Evolutionary conservation across 1,140 invertebrate species (phyloP), one percentile per base, ranked within the genome.

Genomic region (Tetramorium parvispinum): DNA sequence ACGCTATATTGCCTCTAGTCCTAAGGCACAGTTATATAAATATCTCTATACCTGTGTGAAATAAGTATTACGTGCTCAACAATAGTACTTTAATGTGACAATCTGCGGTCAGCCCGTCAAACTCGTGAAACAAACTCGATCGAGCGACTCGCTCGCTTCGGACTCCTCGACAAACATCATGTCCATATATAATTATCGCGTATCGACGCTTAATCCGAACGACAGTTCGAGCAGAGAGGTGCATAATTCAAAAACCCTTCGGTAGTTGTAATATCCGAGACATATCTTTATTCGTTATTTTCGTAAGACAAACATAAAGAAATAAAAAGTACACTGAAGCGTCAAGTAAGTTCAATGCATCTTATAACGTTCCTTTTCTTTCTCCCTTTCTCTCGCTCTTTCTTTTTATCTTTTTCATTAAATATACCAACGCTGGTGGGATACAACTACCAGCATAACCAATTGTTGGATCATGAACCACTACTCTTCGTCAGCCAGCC

Each of bases 261-360:
- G 71, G 21, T 63, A 78, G 68, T 79, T 91, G 46, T 86, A 82
- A 92, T 87, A 91, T 89, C 87, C 86, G 88, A 92, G 91, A 93
- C 24, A 83, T 91, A 91, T 91, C 88, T 93, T 93, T 93, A 93
- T 93, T 93, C 91, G 78, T 79, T 92, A 90, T 91, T 92, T 88
- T 91, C 86, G 79, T 93, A 89, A 92, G 92, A 93, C 88, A 93
- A 93, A 93, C 91, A 93, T 93, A 93, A 93, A 92, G 89, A 93
- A 93, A 93, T 92, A 93, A 93, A 93, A 93, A 92, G 78, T 91
- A 91, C 91, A 93, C 88, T 92, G 89, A 92, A 92, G 92, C 92
- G 85, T 91, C 86, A 78, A 89, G 79, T 89, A 90, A 89, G 85
- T 90, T 90, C 71, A 91, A 91, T 91, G 90, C 89, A 78, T 91